Conservation (phyloP, 2,113 vertebrate genomes). For the Monopterus albus region DNA sequence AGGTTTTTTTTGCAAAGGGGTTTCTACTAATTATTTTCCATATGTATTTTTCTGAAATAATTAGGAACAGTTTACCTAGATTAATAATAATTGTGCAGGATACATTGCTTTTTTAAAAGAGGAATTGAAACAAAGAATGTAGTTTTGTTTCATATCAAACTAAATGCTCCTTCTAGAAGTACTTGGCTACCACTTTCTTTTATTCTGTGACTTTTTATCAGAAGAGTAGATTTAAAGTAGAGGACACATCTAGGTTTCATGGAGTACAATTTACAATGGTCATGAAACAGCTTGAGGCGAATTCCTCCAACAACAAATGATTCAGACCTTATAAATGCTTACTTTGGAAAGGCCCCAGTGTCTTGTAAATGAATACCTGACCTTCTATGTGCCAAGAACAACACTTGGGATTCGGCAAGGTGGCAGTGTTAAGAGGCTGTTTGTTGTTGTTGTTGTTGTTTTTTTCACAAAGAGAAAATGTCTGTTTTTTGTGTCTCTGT, state of each 20-base stretch:
- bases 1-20: neutral
- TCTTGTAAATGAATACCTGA: constrained; percentile 69
- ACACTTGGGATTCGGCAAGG: constrained; percentile 46
- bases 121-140: neutral
- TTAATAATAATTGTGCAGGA: constrained; percentile 2
- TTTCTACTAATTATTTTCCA: constrained; percentile 50
- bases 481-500: neutral
- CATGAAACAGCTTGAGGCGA: constrained; percentile 39
- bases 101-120: neutral
- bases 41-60: constrained; percentile 20
- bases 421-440: constrained; percentile 7
- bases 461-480: constrained; percentile 14
- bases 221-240: neutral
- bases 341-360: constrained; percentile 1
- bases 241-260: constrained; percentile 5
- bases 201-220: constrained; percentile 1
- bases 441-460: too few species aligned
- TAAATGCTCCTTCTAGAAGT: constrained; percentile 1
- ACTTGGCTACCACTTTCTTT: neutral
- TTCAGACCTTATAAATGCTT: constrained; percentile 23
- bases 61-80: constrained; percentile 18
- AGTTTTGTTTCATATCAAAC: neutral
- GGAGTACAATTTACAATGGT: constrained; percentile 13
- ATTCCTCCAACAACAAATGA: constrained; percentile 11
- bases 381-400: constrained; percentile 67